phyloP scores from a whole-genome alignment of 1,140 invertebrate species.

The Leptopilina boulardi region DNA sequence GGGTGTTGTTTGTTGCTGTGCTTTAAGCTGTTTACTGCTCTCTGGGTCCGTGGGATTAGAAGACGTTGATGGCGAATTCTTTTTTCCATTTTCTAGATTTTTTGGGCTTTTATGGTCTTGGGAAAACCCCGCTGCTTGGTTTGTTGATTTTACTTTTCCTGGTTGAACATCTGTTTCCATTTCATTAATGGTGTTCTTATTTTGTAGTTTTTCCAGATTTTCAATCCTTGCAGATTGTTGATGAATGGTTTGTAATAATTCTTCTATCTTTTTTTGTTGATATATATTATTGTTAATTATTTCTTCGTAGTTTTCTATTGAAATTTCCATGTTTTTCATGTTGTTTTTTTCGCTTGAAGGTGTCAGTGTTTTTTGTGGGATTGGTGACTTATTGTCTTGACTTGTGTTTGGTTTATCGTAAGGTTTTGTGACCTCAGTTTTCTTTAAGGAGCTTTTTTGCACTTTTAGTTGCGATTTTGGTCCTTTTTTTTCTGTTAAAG shows the following conservation, averaged over 20 bases:
- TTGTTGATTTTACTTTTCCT: neutral
- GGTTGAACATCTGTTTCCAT: slow-evolving; percentile 8
- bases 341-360: too few species aligned
- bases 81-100: neutral
- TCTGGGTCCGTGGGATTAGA: neutral
- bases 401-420: neutral
- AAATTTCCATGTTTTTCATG: neutral
- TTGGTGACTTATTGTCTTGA: neutral
- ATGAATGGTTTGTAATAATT: neutral
- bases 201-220: neutral
- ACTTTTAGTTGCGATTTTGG: neutral
- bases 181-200: neutral
- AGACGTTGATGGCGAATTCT: neutral
- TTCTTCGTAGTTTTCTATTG: neutral
- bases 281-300: neutral
- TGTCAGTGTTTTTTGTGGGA: neutral
- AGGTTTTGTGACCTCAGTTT: neutral
- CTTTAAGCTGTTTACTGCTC: neutral
- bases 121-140: neutral
- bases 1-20: neutral
- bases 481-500: neutral
- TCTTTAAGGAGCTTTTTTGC: neutral
- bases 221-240: neutral
- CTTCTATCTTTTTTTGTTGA: neutral
- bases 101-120: neutral